phyloP scores from a whole-genome alignment of 2,113 vertebrate species.

The Polyodon spathula region DNA sequence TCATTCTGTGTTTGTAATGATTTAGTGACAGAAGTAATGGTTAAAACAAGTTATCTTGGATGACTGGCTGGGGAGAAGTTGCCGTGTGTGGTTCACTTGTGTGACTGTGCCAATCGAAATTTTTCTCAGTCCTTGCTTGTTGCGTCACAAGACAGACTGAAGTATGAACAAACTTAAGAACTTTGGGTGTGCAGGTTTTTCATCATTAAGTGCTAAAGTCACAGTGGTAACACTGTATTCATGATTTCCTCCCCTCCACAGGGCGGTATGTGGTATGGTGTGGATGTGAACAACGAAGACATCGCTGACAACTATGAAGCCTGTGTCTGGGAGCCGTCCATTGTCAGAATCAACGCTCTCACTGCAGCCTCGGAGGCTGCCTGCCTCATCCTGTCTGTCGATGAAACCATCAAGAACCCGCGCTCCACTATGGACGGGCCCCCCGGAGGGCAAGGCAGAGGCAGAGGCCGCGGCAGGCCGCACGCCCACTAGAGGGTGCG shows the following conservation, averaged over 20 bases:
- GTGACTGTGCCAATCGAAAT: too few species aligned
- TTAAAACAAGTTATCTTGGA: too few species aligned
- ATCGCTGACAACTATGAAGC: conserved; percentile 82
- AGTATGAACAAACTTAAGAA: too few species aligned
- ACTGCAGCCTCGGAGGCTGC: conserved; percentile 88
- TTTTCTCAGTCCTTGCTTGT: too few species aligned
- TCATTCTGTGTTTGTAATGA: too few species aligned
- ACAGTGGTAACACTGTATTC: neutral
- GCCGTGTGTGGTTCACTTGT: too few species aligned
- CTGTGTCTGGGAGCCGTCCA: conserved; percentile 87
- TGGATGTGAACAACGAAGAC: conserved; percentile 90
- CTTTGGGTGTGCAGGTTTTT: too few species aligned
- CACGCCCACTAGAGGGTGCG: conserved; percentile 54
- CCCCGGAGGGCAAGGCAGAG: conserved; percentile 52
- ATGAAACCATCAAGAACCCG: conserved; percentile 93
- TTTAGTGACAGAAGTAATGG: too few species aligned
- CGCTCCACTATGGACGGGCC: conserved; percentile 62
- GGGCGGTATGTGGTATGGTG: conserved; percentile 87
- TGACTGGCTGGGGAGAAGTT: too few species aligned
- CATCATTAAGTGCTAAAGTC: too few species aligned
- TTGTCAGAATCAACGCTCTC: conserved; percentile 85
- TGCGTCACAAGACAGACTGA: too few species aligned
- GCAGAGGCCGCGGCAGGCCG: conserved; percentile 58
- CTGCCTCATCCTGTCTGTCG: conserved; percentile 87
- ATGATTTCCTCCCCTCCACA: conserved; percentile 22